Evolutionary conservation across 2,113 vertebrate genomes (phyloP), one percentile per base, ranked within the genome.

Genomic region (Varanus salvator): DNA sequence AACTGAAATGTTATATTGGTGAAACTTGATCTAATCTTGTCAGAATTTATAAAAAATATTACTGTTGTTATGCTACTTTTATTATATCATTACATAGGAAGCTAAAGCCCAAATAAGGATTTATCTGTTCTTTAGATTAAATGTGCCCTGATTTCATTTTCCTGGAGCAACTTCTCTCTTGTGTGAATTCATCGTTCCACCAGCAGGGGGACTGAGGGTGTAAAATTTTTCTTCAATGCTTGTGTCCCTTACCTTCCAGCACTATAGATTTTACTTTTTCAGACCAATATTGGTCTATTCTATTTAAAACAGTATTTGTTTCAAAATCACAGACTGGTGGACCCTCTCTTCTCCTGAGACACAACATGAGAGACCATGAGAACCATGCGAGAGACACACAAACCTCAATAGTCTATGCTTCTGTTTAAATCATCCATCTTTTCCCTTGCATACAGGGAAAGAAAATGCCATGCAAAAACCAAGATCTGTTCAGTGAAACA

Each of bases 131-230:
- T n/a, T 88, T 57, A 6, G 23, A 12, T 64, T 78, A 48, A 66
- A 66, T 68, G 66, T 54, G 71, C 19, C 50, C 52, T 27, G 72
- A 5, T 11, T 76, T 87, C 74, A 88, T 87, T 93, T 94, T 29
- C 69, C 60, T 72, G 25, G 38, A 89, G 64, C 17, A 72, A 6
- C 88, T 85, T 17, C 80, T 17, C 77, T 77, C 82, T 82, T n/a
- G 44, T 0, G 0, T 82, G 84, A 94, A 91, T 95, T 91, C 92
- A n/a, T 69, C 92, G 92, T 90, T 34, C 78, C 90, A 57, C 96
- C 96, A 96, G 94, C 92, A 96, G 95, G 92, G 92, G 95, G 94
- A 95, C 94, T 94, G 90, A 92, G 87, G 90, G 94, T 95, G 93
- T 92, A 90, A 93, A 92, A 95, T 85, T 92, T 90, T 44, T 69